Base-by-base conservation (phyloP, 2,888 invertebrate genomes). In the Macrostomum cliftonense region DNA sequence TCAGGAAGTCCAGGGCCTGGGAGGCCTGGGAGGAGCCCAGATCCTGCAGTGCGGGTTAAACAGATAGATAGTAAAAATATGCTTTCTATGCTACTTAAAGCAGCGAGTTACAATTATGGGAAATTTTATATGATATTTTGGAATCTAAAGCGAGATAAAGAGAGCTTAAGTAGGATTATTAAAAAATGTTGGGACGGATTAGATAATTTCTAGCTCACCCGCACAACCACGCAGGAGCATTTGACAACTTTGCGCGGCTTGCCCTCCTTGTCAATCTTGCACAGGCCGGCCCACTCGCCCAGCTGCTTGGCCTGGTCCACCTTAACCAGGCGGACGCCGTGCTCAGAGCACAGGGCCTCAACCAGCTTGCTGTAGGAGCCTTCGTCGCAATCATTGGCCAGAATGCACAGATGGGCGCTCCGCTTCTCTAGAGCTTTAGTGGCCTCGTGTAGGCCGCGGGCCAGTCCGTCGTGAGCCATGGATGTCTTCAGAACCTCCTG, bases 241-340 rank as follows among this genome's bases (percentile, higher is more conserved):
- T 91, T 88, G 59, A 93, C 91, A 56, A 95, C 87, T 76, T 99
- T 99, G 61, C 97, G 79, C 54, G 97, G 89, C 71, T 95, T 95
- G 65, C 97, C 97, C 61, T 93, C 89, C 68, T 85, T 89, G 76
- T 99, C 97, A 65, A 95, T 88, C 76, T 97, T 97, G 76, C 97
- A 97, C 53, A 97, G 79, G 58, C 97, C 97, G 44, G 91, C 86
- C 93, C 95, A 95, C 77, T 99, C 97, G 44, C 97, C 97, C 50
- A 97, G 78, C 70, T 91, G 91, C 75, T 95, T 95, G 76, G 93
- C 95, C 73, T 91, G 89, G 71, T 95, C 93, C 45, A 97, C 71
- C 76, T 86, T 87, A 58, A 97, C 82, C 55, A 99, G 77, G 53
- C 93, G 88, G 68, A 99, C 97, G 70, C 85, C 83, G 74, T 97